phyloP scores from a whole-genome alignment of 2,888 invertebrate genomes.

The Chesias legatella region DNA sequence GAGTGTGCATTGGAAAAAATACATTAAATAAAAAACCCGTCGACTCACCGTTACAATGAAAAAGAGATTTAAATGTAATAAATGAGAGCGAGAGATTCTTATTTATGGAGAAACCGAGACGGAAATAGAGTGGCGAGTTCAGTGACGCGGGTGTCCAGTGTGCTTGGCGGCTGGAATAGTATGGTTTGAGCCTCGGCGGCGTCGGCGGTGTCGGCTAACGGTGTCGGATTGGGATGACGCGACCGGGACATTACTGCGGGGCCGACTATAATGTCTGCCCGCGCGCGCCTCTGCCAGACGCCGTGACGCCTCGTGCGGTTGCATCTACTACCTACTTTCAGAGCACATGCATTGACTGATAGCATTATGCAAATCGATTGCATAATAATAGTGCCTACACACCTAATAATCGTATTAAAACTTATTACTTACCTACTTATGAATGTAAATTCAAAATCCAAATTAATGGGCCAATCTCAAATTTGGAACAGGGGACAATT shows the following conservation, averaged over 20 bases:
- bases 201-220: no score
- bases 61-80: no score
- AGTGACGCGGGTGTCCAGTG: conserved; percentile 49
- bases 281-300: conserved; percentile 21
- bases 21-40: conserved; percentile 1
- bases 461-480: neutral
- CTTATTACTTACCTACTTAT: neutral
- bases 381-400: conserved; percentile 9
- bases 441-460: neutral
- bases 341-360: conserved; percentile 16
- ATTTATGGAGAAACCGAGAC: conserved; percentile 66
- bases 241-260: conserved; percentile 15
- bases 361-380: conserved; percentile 10
- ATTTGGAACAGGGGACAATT: conserved; percentile 4
- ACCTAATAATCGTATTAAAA: neutral
- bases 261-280: conserved; percentile 26
- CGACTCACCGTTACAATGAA: no score
- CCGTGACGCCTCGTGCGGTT: conserved; percentile 21
- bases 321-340: conserved; percentile 5
- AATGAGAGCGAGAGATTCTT: conserved; percentile 35
- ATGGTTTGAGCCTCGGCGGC: no score
- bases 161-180: no score
- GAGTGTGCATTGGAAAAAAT: no score
- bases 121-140: conserved; percentile 60
- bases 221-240: conserved; percentile 20